A percentile compares a stretch with the other conserved stretches of the same genome.
phyloP scores from a whole-genome alignment of 2,797 vertebrate genomes.

The Aratinga solstitialis region DNA sequence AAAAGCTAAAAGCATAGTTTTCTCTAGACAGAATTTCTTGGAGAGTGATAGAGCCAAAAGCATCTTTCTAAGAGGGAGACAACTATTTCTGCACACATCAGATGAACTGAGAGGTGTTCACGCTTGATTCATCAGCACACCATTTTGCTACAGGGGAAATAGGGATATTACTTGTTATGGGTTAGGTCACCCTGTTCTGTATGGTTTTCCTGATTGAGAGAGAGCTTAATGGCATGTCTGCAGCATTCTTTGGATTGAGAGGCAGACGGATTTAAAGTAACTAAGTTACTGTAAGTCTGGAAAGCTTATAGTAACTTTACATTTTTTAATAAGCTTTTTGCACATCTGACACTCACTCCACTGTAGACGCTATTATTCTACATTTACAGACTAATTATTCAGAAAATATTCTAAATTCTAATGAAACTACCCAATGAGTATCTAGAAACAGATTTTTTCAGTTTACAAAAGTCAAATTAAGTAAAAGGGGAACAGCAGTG shows the following conservation, averaged over 20 bases:
- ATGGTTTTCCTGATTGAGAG: neutral
- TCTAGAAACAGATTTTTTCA: neutral
- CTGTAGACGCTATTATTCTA: neutral
- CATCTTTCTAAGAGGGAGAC: neutral
- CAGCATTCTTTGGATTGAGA: neutral
- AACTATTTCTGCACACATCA: rapidly evolving
- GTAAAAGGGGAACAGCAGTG: neutral
- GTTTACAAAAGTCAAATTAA: neutral
- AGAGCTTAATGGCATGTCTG: neutral
- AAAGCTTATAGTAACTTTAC: neutral
- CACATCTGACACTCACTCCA: neutral
- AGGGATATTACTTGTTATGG: neutral
- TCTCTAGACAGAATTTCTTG: neutral
- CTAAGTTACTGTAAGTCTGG: neutral
- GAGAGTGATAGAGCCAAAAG: neutral
- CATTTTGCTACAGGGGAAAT: neutral
- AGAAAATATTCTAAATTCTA: neutral
- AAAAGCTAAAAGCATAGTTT: neutral
- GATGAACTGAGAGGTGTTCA: rapidly evolving
- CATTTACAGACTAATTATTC: neutral
- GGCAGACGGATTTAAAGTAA: neutral
- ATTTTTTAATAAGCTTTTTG: neutral
- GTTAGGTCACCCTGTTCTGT: neutral
- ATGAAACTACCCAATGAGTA: neutral
- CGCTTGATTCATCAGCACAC: neutral